Evolutionary conservation across 2,888 invertebrate genomes (phyloP), one percentile per base, ranked within the genome.

Genomic region (Julus scandinavius): DNA sequence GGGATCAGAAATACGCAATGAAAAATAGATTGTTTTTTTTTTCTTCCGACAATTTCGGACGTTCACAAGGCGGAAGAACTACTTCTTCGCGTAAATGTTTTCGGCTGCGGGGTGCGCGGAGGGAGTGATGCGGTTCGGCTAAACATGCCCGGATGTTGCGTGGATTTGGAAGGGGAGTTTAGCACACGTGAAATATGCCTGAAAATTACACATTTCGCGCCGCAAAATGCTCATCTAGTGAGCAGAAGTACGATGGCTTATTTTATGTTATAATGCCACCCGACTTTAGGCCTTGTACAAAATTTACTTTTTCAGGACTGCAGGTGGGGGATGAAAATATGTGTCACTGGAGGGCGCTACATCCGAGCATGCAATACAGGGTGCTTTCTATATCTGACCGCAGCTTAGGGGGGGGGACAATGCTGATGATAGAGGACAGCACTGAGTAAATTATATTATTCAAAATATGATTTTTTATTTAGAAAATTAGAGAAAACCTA

Each of bases 11-110:
- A 85, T 17, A 41, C 85, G 40, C 40, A 85, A 40, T 45, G 45
- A 85, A 85, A 45, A 85, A 85, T 40, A 85, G 58, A 87, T 63
- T 58, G 40, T 54, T 54, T 86, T 87, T n/a, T 87, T 87, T 63
- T 87, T 87, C 63, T 87, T 87, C 54, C 7, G 17, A 29, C 63
- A 54, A 87, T 40, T 87, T 87, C 58, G 20, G 87, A 38, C 40
- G 50, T 63, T 87, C 58, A 4, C 54, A 40, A 87, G 63, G 63
- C 54, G 58, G 63, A 87, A 38, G 87, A 40, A 29, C 63, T 87
- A 87, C 58, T 58, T 87, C 58, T 87, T 29, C 38, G 87, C 87
- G 54, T 38, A 87, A 41, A 85, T 40, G 40, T 13, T 9, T 5
- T 1, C 63, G 41, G 85, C n/a, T 85, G 45, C 85, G 45, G 41